These are phyloP conservation scores for Sinocyclocheilus grahami DNA, from an alignment of 2,113 vertebrate species.

Conservation along the genomic window DNA sequence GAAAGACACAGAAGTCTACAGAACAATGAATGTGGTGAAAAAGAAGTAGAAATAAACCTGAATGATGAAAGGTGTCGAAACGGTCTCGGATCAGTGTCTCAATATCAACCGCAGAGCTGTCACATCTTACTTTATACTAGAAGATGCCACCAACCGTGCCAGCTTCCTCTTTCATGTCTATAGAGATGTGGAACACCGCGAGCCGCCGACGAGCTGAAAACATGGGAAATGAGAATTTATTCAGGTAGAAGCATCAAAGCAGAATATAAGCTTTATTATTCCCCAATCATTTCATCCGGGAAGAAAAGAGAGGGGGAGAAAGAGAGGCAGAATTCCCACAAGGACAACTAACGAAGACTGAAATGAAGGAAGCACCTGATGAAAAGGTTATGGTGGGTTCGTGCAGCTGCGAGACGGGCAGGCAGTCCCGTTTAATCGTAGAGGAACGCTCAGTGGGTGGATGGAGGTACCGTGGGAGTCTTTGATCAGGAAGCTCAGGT, in stretches of 20 bases:
- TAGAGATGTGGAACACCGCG: background rate
- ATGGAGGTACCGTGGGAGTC: background rate
- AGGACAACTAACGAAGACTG: constrained; percentile 61
- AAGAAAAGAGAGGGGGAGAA: background rate
- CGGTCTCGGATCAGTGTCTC: background rate
- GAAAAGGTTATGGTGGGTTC: constrained; percentile 61
- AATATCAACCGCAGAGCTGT: constrained; percentile 24
- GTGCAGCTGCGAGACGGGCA: constrained; percentile 44
- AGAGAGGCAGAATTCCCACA: constrained; percentile 32
- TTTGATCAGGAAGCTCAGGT: constrained; percentile 64
- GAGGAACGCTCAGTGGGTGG: constrained; percentile 52
- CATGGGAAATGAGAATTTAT: constrained; percentile 15
- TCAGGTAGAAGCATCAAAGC: constrained; percentile 14
- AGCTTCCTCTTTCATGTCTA: background rate
- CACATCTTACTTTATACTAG: constrained; percentile 21
- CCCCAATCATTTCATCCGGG: background rate
- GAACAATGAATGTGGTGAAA: constrained; percentile 27
- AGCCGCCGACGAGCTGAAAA: background rate
- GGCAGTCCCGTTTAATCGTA: constrained; percentile 69
- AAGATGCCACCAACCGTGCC: constrained; percentile 25
- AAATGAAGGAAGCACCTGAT: constrained; percentile 46
- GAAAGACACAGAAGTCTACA: background rate
- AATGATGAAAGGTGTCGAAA: background rate
- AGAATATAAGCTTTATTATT: constrained; percentile 34
- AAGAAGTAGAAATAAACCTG: constrained; percentile 32